These are phyloP conservation scores for Mastacembelus armatus DNA, from an alignment of 2,797 vertebrate genomes.

Conservation along the genomic window DNA sequence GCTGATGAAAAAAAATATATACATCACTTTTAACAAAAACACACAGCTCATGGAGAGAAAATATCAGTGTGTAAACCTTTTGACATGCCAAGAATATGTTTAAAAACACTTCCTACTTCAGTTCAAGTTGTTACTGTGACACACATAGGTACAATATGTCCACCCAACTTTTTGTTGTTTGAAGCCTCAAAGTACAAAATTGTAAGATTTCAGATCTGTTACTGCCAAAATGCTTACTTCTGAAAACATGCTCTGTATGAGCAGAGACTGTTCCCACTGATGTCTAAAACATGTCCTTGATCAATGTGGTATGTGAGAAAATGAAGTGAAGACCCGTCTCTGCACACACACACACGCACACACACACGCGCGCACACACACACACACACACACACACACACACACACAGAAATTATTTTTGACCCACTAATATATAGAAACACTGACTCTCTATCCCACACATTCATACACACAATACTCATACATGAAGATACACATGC, in stretches of 20 bases:
- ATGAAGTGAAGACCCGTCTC: slow-evolving; percentile 31
- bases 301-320: slow-evolving; percentile 25
- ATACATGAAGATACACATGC: background rate
- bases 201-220: background rate
- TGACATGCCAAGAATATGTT: background rate
- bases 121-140: slow-evolving; percentile 23
- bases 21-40: slow-evolving; percentile 24
- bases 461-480: background rate
- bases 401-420: slow-evolving; percentile 25
- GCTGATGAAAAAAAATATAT: slow-evolving; percentile 16
- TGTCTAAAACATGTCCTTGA: slow-evolving; percentile 46
- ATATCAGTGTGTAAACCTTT: slow-evolving; percentile 1
- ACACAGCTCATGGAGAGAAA: slow-evolving; percentile 8
- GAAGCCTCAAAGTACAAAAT: slow-evolving; percentile 3
- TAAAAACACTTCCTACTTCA: slow-evolving; percentile 25
- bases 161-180: slow-evolving; percentile 6
- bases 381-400: too few species aligned
- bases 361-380: too few species aligned
- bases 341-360: slow-evolving; percentile 9
- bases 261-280: slow-evolving; percentile 7
- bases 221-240: slow-evolving; percentile 3
- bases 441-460: background rate
- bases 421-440: slow-evolving; percentile 2
- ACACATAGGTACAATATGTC: background rate
- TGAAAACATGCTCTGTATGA: background rate